Evolutionary conservation across 1,140 invertebrate species (phyloP), one percentile per base, ranked within the genome.

Genomic region (Euura lappo): DNA sequence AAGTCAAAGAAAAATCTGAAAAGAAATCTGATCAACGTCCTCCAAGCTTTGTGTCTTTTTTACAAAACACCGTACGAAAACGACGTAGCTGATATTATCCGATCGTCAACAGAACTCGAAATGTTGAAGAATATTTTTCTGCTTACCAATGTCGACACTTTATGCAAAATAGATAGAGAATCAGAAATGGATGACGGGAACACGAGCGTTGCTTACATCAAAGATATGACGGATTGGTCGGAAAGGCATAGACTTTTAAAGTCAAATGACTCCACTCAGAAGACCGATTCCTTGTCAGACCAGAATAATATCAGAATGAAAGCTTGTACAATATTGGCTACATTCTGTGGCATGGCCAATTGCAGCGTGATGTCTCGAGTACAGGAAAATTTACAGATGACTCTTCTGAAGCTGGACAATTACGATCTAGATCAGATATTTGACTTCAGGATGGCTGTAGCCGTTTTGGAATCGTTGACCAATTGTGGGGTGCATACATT

Each of bases 101-200:
- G 82, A 8, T 74, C 71, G 0, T 74, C 70, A 11, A 68, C 75
- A n/a, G 74, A 75, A 2, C 44, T 51, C 7, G 11, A 79, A 3
- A 73, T 80, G 47, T 70, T 84, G 6, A 76, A 71, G 75, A 79
- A 76, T 10, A 74, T 84, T 46, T 81, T 81, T 47, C 13, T n/a
- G 13, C 51, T 60, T 8, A 60, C 51, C 3, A n/a, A 60, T 60
- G 6, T 60, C 6, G 51, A 68, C 8, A 68, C 8, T 11, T 28
- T 68, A 28, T 42, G 13, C 8, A 68, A 68, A 4, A 68, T 44
- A 4, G 28, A 11, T 42, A 42, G 42, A 13, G 66, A 68, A 28
- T 42, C 66, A 8, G 8, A 42, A 5, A 44, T 68, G 66, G 66
- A 68, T 42, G 10, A 68, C 6, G 10, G 51, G 8, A 44, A 68